Evolutionary conservation across 2,888 invertebrate genomes (phyloP).

Genomic region (Lycia hirtaria): DNA sequence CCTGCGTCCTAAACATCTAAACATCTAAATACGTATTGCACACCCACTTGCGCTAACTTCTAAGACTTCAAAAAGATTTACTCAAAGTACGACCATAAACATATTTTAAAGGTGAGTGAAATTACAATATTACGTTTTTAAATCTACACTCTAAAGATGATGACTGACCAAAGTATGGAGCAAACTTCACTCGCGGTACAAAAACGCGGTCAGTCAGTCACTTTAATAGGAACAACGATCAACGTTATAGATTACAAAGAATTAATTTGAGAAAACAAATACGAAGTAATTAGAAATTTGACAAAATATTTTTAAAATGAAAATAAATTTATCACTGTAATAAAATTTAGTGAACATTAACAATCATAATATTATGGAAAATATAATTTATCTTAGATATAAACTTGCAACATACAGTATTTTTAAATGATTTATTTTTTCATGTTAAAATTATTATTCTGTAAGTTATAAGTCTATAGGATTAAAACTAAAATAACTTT

Average conservation of each 20-base stretch:
- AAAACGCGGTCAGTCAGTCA: too few relatives aligned
- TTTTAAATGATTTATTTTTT: too few relatives aligned
- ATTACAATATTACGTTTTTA: conserved; percentile 1
- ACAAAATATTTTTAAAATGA: conserved; percentile 2
- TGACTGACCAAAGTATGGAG: too few relatives aligned
- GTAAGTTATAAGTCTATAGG: background rate
- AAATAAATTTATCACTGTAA: conserved; percentile 9
- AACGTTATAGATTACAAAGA: background rate
- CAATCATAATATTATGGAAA: conserved; percentile 18
- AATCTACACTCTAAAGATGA: too few relatives aligned
- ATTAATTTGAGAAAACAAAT: background rate
- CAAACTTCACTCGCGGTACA: too few relatives aligned
- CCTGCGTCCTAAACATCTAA: too few relatives aligned
- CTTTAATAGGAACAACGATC: conserved; percentile 31
- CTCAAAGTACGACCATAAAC: too few relatives aligned
- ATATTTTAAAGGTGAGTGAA: background rate
- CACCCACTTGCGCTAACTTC: too few relatives aligned
- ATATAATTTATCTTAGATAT: conserved; percentile 8
- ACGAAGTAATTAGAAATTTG: conserved; percentile 8
- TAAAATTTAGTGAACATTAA: conserved; percentile 24
- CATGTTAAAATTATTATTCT: background rate
- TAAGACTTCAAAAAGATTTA: too few relatives aligned
- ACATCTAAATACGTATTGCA: too few relatives aligned
- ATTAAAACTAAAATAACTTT: conserved; percentile 10
- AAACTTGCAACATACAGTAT: background rate